These are phyloP conservation scores for Sycophila texana DNA, from an alignment of 2,888 invertebrate genomes.

Conservation along the genomic window DNA sequence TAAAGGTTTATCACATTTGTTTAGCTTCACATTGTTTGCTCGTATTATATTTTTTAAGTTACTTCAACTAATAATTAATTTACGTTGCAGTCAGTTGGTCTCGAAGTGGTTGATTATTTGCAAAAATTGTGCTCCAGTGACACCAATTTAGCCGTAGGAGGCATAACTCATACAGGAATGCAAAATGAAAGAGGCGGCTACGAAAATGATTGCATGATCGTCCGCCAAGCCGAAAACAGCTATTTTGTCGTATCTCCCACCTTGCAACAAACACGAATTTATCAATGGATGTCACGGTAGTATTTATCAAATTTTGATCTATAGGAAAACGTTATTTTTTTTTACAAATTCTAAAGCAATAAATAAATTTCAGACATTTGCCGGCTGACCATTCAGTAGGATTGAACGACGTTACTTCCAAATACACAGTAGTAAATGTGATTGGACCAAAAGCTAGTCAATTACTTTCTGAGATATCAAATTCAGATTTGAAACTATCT, in stretches of 20 bases:
- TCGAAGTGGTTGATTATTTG: constrained; percentile 80
- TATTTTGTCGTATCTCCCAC: constrained; percentile 89
- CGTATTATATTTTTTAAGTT: neutral
- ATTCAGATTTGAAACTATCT: constrained; percentile 79
- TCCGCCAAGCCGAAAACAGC: constrained; percentile 80
- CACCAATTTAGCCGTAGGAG: constrained; percentile 80
- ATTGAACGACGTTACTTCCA: constrained; percentile 83
- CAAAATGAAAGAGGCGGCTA: constrained; percentile 84
- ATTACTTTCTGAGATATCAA: constrained; percentile 81
- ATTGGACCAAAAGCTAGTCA: constrained; percentile 83
- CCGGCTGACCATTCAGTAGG: constrained; percentile 80
- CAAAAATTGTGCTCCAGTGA: constrained; percentile 83
- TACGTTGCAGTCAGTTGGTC: constrained; percentile 77
- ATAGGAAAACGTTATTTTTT: constrained; percentile 2
- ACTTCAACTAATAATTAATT: constrained; percentile 26
- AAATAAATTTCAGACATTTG: constrained; percentile 76
- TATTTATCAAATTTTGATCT: neutral
- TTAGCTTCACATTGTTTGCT: neutral
- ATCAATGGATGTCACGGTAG: constrained; percentile 81
- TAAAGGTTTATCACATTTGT: constrained; percentile 77
- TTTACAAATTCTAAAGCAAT: constrained; percentile 8
- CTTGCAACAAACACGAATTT: constrained; percentile 84
- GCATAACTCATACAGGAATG: constrained; percentile 84
- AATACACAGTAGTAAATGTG: constrained; percentile 84
- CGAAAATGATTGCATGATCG: constrained; percentile 85